Conservation (phyloP, 1,140 invertebrate genomes). For the Musca domestica region DNA sequence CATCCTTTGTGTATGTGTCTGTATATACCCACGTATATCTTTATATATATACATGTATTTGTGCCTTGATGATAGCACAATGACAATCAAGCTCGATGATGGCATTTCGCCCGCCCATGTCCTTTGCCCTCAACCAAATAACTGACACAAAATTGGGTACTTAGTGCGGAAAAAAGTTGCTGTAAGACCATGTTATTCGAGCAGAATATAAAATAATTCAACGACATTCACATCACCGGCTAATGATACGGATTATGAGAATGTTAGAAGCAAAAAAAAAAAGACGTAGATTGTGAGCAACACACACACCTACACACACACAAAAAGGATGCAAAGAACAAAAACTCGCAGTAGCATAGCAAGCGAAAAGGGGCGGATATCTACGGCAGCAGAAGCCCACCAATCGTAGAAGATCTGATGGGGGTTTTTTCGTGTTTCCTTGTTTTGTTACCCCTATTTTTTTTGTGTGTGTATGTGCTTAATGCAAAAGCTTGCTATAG, state of each 20-base stretch:
- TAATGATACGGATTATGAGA: conserved; percentile 12
- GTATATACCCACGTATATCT: no score
- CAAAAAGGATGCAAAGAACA: no score
- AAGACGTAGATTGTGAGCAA: no score
- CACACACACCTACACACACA: no score
- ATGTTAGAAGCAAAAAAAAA: not conserved
- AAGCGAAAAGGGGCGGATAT: no score
- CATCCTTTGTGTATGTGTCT: no score
- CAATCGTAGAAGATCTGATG: not conserved
- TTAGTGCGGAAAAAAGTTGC: conserved; percentile 7
- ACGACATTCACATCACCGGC: not conserved
- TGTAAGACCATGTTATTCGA: not conserved
- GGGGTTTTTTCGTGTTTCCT: no score
- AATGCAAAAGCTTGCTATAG: no score
- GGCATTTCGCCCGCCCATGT: not conserved
- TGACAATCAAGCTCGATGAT: no score
- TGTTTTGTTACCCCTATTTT: not conserved
- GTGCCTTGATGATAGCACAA: no score
- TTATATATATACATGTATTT: no score
- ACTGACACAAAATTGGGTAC: conserved; percentile 19
- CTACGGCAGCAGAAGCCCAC: not conserved
- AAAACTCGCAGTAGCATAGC: no score
- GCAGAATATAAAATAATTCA: not conserved
- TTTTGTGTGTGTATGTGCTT: not conserved
- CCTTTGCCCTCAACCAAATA: not conserved